Evolutionary conservation across 2,113 vertebrate species (phyloP).

Genomic region (Haemorhous mexicanus): DNA sequence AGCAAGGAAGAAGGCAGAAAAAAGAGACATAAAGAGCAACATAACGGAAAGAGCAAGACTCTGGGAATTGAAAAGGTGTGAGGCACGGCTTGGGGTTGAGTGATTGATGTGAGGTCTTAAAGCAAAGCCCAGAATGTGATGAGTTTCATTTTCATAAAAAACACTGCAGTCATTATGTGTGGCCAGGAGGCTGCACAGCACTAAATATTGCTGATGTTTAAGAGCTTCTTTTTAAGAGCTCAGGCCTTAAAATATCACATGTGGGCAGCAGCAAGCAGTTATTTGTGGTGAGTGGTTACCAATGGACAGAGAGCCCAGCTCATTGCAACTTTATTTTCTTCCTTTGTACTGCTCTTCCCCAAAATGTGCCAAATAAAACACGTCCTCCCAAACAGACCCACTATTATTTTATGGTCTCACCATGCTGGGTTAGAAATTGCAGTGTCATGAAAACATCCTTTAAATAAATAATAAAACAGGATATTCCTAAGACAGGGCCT

Average conservation of each 20-base stretch:
- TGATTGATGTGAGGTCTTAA: conserved; percentile 52
- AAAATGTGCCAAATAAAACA: conserved; percentile 50
- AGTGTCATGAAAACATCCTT: conserved; percentile 42
- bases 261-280: conserved; percentile 46
- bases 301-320: conserved; percentile 19
- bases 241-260: conserved; percentile 29
- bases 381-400: conserved; percentile 1
- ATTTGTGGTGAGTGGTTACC: conserved; percentile 56
- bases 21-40: background rate
- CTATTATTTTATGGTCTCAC: conserved; percentile 11
- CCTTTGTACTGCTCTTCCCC: background rate
- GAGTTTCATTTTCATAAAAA: conserved; percentile 58
- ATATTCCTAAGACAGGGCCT: background rate
- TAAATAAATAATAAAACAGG: conserved; percentile 45
- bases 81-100: background rate
- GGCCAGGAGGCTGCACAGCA: background rate
- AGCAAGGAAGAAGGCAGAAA: background rate
- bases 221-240: conserved; percentile 47
- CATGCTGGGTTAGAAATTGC: conserved; percentile 37
- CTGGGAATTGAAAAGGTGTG: background rate
- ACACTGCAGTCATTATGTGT: conserved; percentile 46
- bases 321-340: conserved; percentile 30
- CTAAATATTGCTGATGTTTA: conserved; percentile 49
- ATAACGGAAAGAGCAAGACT: background rate
- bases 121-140: conserved; percentile 36